These are phyloP conservation scores for Zosterops hypoxanthus DNA, from an alignment of 2,113 vertebrate species.

Conservation along the genomic window DNA sequence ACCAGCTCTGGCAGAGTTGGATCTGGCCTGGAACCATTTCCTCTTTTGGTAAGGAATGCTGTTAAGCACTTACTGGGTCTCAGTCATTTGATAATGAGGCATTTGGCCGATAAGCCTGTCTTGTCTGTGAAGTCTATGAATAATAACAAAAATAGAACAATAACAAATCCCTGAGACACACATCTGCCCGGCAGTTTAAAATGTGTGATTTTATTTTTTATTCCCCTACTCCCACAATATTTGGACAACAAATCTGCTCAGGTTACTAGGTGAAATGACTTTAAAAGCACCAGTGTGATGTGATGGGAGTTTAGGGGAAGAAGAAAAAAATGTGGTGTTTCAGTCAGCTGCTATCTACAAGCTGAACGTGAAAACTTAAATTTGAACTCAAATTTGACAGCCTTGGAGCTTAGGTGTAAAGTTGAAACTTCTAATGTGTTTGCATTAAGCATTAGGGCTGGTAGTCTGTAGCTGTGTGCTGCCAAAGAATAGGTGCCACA, in stretches of 20 bases:
- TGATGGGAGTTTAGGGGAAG: not conserved
- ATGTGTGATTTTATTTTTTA: not conserved
- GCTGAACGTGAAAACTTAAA: not conserved
- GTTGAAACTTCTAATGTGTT: not conserved
- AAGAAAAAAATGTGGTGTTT: not conserved
- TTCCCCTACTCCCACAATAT: not conserved
- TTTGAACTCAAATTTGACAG: not conserved
- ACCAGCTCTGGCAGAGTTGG: not conserved
- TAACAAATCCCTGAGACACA: not conserved
- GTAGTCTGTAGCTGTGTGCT: not conserved
- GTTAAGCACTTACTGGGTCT: slow-evolving; percentile 45
- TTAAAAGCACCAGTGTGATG: not conserved
- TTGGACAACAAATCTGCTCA: not conserved
- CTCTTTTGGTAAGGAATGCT: slow-evolving; percentile 81
- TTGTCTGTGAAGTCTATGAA: slow-evolving; percentile 24
- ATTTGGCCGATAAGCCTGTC: slow-evolving; percentile 48
- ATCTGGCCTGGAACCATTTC: slow-evolving; percentile 31
- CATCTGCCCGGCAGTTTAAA: not conserved
- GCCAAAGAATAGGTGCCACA: rapidly evolving
- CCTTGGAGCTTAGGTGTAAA: not conserved
- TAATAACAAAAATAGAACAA: slow-evolving; percentile 15
- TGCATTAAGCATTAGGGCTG: not conserved
- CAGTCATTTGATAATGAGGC: slow-evolving; percentile 49
- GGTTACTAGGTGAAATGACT: not conserved
- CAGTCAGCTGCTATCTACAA: not conserved